Evolutionary conservation across 1,140 invertebrate species (phyloP), one percentile per base, ranked within the genome.

Genomic region (Neodiprion fabricii): DNA sequence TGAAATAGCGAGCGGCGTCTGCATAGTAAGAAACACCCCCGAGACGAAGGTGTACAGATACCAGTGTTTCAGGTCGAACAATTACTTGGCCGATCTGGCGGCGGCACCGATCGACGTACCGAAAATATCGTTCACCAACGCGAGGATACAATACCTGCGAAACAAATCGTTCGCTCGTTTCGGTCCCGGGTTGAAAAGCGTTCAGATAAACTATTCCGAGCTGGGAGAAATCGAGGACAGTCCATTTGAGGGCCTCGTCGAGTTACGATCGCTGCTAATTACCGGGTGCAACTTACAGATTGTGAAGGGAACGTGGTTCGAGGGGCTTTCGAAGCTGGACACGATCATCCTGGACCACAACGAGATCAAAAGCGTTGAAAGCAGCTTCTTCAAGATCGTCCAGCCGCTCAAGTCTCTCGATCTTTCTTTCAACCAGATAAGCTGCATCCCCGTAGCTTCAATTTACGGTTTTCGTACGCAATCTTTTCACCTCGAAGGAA

Each of bases 261-360:
- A 76, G 47, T 28, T 78, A 11, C 75, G 74, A 65, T 69, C 50
- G 17, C 70, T 78, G 7, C 17, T 72, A 1, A 21, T 78, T n/a
- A 50, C 72, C 3, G 48, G 71, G 8, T 75, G 75, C 48, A 72
- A 76, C 17, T 53, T 78, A 10, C 75, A 69, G 1, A 50, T 17
- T 47, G 12, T 78, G 2, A 76, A 78, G n/a, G 66, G 74, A 5
- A n/a, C 47, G 2, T 78, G 77, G 77, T 78, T 78, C 67, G 70
- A 70, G 47, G 71, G 75, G 12, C 70, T 67, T 9, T 14, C 72
- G 0, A 78, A 74, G 7, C 49, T 78, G 1, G 17, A 74, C 1
- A 72, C 71, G 14, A 53, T 78, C 5, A 74, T 72, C 14, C 21
- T 78, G 9, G 21, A 48, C 7, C 21, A 72, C 50, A 78, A 78